Evolutionary conservation across 2,113 vertebrate genomes (phyloP).

Genomic region (Uria aalge): DNA sequence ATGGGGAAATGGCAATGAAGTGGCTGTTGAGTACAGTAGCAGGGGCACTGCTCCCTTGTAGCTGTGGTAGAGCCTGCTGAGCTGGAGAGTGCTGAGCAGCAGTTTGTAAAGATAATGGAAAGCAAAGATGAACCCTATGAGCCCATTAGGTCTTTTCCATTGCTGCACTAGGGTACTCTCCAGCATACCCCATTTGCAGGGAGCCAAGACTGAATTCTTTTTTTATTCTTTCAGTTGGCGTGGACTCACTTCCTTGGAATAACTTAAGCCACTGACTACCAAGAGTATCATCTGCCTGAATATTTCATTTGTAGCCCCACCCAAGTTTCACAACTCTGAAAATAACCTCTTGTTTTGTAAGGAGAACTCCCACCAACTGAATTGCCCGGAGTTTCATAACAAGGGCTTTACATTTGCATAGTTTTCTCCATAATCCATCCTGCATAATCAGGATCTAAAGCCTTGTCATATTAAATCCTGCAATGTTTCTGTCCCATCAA

Average conservation of each 20-base stretch:
- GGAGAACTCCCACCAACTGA: background rate
- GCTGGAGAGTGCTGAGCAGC: background rate
- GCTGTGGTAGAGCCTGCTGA: background rate
- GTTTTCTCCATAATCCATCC: background rate
- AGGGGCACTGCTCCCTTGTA: background rate
- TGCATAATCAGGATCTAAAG: background rate
- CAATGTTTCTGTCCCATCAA: background rate
- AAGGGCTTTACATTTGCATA: background rate
- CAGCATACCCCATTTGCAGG: background rate
- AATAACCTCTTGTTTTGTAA: conserved; percentile 10
- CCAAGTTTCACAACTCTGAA: conserved; percentile 42
- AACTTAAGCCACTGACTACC: background rate
- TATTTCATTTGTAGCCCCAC: background rate
- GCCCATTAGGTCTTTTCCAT: background rate
- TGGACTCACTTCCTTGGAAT: background rate
- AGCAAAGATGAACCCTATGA: background rate
- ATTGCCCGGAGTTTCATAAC: conserved; percentile 35
- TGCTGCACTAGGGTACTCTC: background rate
- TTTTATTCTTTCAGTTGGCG: background rate
- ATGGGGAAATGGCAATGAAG: background rate
- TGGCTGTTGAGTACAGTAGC: background rate
- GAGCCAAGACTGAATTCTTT: background rate
- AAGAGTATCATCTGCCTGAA: background rate
- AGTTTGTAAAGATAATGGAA: background rate
- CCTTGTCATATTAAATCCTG: background rate